Conservation (phyloP, 2,888 invertebrate species). For the Drosophila ustulata region DNA sequence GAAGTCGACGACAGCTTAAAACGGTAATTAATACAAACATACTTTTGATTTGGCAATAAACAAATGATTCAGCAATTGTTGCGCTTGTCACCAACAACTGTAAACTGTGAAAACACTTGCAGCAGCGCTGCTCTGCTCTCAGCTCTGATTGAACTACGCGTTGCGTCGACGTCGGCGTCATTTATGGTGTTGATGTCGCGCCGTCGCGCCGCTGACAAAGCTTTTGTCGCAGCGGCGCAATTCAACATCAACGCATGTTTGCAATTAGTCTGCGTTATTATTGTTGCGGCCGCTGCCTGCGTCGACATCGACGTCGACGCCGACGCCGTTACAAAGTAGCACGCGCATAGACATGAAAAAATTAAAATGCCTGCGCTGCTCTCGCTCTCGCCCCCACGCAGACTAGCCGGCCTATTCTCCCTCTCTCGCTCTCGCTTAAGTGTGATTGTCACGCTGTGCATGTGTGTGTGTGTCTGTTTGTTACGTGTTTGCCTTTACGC, state of each 20-base stretch:
- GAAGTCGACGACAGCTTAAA: constrained; percentile 63
- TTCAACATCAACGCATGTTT: constrained; percentile 68
- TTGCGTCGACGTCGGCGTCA: constrained; percentile 1
- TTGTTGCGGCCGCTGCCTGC: constrained; percentile 29
- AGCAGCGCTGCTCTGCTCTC: not conserved
- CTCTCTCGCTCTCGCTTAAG: constrained; percentile 5
- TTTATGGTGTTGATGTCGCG: constrained; percentile 8
- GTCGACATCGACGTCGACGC: constrained; percentile 6
- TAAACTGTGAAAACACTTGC: constrained; percentile 74
- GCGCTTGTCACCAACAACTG: constrained; percentile 56
- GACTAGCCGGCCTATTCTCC: not conserved
- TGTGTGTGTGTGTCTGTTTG: constrained; percentile 19
- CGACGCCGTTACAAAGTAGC: constrained; percentile 58
- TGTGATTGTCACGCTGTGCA: constrained; percentile 1
- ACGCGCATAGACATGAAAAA: constrained; percentile 57
- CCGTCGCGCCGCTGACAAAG: constrained; percentile 43
- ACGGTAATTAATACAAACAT: constrained; percentile 79
- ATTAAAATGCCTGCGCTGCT: constrained; percentile 27
- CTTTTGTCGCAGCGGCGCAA: constrained; percentile 38
- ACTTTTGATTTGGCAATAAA: constrained; percentile 77
- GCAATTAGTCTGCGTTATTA: constrained; percentile 75
- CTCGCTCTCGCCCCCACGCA: constrained; percentile 23
- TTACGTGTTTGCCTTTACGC: constrained; percentile 59
- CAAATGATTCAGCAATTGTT: constrained; percentile 77
- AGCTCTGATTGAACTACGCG: constrained; percentile 60